Base-by-base conservation (phyloP, 2,113 vertebrate species). In the Perognathus longimembris region DNA sequence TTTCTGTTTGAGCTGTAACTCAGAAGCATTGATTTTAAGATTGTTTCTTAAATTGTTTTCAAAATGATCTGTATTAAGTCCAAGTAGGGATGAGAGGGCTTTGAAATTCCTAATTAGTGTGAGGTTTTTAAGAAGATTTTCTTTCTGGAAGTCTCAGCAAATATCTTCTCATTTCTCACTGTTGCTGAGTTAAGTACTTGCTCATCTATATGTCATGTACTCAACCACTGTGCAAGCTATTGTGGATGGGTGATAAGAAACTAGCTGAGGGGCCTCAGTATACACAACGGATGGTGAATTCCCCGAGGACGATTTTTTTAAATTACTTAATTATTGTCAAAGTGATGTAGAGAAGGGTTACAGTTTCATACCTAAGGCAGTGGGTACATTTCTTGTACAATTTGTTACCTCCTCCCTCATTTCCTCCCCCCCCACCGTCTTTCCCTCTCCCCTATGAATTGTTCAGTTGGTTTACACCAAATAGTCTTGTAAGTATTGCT, bases 21-120 rank as follows among this genome's bases (percentile, higher is more conserved):
- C 28, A 63, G 2, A 71, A 26, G 6, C 75, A 73, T 76, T 54
- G 7, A 20, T 77, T 76, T 93, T 71, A 70, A 64, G 54, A 67
- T 84, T 80, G 71, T 84, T 82, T 89, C 24, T 76, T 64, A 54
- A 92, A 70, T 77, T 77, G 63, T 78, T 84, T 94, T 73, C 71
- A 75, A 64, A 87, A 66, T 77, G 75, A 77, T 57, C 66, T 76
- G 17, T 61, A 36, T 74, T 69, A 87, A 77, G 14, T 92, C 76
- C 76, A 90, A 78, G 3, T 54, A 1, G 7, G 85, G 91, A 40
- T 76, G 54, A n/a, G 28, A 78, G 6, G 45, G n/a, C 32, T 63
- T 66, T 84, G 30, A 57, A 86, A 89, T 79, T 94, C 32, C 42
- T 76, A 73, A 71, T 81, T 88, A 54, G 34, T 83, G 50, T 54